Percentiles rank a stretch among this genome's conserved stretches.
Conservation (phyloP, 2,797 vertebrate species). For the Alosa sapidissima region DNA sequence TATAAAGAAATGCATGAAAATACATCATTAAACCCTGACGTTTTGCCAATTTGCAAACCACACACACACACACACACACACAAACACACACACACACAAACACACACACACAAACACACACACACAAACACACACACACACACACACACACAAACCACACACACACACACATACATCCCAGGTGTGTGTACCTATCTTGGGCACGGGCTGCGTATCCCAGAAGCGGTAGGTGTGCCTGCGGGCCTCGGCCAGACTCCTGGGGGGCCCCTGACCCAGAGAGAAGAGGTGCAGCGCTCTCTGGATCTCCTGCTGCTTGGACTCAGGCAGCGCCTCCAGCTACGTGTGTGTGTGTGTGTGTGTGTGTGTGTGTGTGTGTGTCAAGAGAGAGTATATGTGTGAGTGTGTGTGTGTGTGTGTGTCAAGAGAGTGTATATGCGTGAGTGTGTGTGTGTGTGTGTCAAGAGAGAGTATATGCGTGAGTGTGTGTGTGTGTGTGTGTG, state of each 20-base stretch:
- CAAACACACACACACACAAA: not conserved
- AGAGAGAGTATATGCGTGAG: not conserved
- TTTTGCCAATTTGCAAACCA: no score
- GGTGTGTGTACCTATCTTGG: conserved; percentile 82
- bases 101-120: not conserved
- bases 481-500: not conserved
- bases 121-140: not conserved
- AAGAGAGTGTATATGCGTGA: not conserved
- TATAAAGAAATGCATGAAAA: not conserved
- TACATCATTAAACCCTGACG: no score
- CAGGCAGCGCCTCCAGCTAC: conserved; percentile 87
- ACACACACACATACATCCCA: no score
- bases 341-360: not conserved
- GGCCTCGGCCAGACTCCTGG: conserved; percentile 90
- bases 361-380: not conserved
- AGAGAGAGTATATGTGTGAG: not conserved
- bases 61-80: not conserved
- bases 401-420: not conserved
- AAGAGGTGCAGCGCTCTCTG: conserved; percentile 94
- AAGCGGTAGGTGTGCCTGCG: conserved; percentile 86
- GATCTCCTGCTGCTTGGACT: conserved; percentile 94
- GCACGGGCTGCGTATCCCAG: conserved; percentile 95
- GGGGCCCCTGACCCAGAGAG: conserved; percentile 82
- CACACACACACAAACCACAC: not conserved
- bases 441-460: not conserved